Conservation (phyloP, 2,888 invertebrate species). For the Amphipyra berbera region DNA sequence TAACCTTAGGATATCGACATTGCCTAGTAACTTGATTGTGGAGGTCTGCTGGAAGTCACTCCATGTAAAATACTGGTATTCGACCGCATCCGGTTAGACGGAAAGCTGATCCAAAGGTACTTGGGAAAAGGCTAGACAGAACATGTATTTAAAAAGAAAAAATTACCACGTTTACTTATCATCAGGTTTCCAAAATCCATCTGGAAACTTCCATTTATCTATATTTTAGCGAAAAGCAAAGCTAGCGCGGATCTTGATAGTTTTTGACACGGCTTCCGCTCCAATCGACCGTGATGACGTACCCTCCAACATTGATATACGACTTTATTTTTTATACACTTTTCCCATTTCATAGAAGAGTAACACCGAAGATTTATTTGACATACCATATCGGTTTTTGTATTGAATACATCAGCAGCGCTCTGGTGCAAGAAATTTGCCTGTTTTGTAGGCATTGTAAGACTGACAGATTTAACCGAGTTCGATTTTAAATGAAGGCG, state of each 20-base stretch:
- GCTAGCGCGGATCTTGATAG: slow-evolving; percentile 13
- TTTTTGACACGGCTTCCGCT: slow-evolving; percentile 49
- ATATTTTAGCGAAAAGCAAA: slow-evolving; percentile 21
- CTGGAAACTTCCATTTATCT: slow-evolving; percentile 5
- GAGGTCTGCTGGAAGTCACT: no score
- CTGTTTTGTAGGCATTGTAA: no score
- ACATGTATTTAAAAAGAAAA: no score
- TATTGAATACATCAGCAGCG: not conserved
- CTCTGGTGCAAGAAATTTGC: not conserved
- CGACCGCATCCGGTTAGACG: no score
- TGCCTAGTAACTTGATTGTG: no score
- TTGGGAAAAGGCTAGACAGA: no score
- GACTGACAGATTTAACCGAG: no score
- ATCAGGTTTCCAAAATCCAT: not conserved
- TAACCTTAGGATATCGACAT: no score
- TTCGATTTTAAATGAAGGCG: no score
- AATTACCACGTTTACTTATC: not conserved
- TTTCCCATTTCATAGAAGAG: slow-evolving; percentile 34
- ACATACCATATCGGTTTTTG: not conserved
- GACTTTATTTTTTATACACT: slow-evolving; percentile 45
- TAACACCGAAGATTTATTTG: slow-evolving; percentile 18
- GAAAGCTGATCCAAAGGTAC: no score
- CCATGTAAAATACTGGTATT: no score
- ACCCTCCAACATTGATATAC: slow-evolving; percentile 51
- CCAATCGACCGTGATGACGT: slow-evolving; percentile 46